Conservation (phyloP, 2,797 vertebrate species). For the Antennarius maculatus region DNA sequence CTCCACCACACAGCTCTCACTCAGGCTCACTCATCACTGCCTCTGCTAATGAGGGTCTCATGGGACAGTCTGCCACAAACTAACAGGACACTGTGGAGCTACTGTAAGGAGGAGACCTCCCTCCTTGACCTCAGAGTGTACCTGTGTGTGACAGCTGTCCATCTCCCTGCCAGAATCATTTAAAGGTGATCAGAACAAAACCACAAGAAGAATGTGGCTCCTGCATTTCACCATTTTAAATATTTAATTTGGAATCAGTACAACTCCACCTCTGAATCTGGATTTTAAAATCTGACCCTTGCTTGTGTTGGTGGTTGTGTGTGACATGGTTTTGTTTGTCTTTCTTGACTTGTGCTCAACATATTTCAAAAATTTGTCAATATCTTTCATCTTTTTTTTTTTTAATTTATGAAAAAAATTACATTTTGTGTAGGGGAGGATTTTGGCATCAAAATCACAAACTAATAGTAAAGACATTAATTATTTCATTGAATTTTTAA, state of each 20-base stretch:
- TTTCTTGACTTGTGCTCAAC: too few species aligned
- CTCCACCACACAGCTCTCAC: constrained; percentile 55
- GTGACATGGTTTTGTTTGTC: too few species aligned
- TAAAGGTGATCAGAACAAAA: constrained; percentile 1
- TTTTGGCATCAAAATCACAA: too few species aligned
- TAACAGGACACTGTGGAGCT: constrained; percentile 52
- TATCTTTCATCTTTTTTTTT: too few species aligned
- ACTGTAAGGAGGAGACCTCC: constrained; percentile 42
- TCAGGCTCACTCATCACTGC: constrained; percentile 69
- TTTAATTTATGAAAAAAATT: too few species aligned
- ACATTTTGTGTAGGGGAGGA: too few species aligned
- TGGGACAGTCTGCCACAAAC: constrained; percentile 59
- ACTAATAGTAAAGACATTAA: too few species aligned
- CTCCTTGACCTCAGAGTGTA: constrained; percentile 22
- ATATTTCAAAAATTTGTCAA: too few species aligned
- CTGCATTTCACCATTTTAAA: constrained; percentile 1
- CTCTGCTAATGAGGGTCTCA: constrained; percentile 77
- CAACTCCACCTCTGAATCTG: too few species aligned
- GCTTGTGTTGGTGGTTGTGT: too few species aligned
- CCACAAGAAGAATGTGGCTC: constrained; percentile 1
- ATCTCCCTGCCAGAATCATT: constrained; percentile 47
- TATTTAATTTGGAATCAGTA: background rate
- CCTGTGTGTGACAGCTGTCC: constrained; percentile 54
- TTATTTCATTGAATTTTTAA: background rate
- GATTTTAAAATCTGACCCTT: too few species aligned